A percentile compares a stretch with the other conserved stretches of the same genome.
Evolutionary conservation across 2,113 vertebrate species (phyloP).

Genomic region (Phainopepla nitens): DNA sequence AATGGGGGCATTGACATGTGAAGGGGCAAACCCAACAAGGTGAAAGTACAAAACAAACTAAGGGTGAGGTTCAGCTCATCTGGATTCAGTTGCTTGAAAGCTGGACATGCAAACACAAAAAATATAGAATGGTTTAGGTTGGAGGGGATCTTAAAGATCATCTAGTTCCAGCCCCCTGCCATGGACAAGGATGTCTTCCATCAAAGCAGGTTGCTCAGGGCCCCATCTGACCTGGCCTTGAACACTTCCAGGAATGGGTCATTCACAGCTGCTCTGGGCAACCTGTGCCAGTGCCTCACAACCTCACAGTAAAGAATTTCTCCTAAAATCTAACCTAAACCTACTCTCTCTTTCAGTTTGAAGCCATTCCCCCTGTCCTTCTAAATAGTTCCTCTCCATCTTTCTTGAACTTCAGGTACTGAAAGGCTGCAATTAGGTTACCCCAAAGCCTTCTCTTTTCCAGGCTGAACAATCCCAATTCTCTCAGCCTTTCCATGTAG

Average conservation of each 20-base stretch:
- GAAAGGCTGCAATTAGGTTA: not conserved
- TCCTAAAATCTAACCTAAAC: not conserved
- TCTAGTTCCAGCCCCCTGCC: not conserved
- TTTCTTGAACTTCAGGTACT: not conserved
- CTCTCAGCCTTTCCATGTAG: not conserved
- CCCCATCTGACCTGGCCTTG: not conserved
- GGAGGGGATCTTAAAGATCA: not conserved
- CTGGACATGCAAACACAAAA: not conserved
- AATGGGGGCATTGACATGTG: fast-evolving
- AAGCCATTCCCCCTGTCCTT: not conserved
- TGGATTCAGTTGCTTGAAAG: not conserved
- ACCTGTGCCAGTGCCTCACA: not conserved
- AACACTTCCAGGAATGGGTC: not conserved
- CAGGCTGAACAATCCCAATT: not conserved
- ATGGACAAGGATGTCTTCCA: not conserved
- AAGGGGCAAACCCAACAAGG: not conserved
- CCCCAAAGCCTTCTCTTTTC: not conserved
- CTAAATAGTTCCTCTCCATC: not conserved
- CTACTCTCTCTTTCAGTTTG: not conserved
- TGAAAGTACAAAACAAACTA: not conserved
- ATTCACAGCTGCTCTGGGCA: not conserved
- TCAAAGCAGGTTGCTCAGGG: not conserved
- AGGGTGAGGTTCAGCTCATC: not conserved
- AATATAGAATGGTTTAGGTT: not conserved
- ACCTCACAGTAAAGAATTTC: not conserved